Base-by-base conservation (phyloP, 2,888 invertebrate species). In the Drosophila mercatorum region DNA sequence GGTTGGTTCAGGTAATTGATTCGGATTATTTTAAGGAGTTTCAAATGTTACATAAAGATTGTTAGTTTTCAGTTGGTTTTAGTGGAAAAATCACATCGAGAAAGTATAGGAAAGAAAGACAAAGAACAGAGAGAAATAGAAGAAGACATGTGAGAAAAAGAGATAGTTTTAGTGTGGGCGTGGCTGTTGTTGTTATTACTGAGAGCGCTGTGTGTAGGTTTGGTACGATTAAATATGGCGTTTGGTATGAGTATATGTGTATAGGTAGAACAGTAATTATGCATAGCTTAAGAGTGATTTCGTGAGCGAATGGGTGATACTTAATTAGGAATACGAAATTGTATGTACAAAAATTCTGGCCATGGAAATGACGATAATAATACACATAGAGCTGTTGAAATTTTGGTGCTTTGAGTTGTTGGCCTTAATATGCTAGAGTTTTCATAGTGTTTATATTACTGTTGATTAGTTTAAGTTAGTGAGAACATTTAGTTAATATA, bases 281-380 rank as follows among this genome's bases (percentile, higher is more conserved):
- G 77, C 74, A 74, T 74, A 60, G 74, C 77, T 77, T 60, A 22
- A n/a, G 43, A 56, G 72, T 72, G 56, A 28, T 12, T 56, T 62
- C 40, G 62, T 49, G 52, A 63, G 47, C 63, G 52, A 52, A 47
- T 60, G 56, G 46, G 43, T 57, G 66, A 79, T 36, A 46, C 80
- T 63, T 75, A 66, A 49, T 53, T 55, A 58, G 44, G n/a, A 64
- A 58, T 46, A 34, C 1, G 41, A 40, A 60, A 73, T 63, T 17
- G 57, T 87, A 82, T 83, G 51, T 87, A 83, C 80, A 85, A 68
- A 68, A 73, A 75, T 66, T 87, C 88, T 84, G 84, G 89, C 84
- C 60, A 88, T 74, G 49, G 68, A 83, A 75, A 66, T 64, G 34
- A 53, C 44, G 22, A 43, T 22, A 22, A 47, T 41, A 41, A 56